Base-by-base conservation (phyloP, 2,113 vertebrate genomes). In the Coreoperca whiteheadi region DNA sequence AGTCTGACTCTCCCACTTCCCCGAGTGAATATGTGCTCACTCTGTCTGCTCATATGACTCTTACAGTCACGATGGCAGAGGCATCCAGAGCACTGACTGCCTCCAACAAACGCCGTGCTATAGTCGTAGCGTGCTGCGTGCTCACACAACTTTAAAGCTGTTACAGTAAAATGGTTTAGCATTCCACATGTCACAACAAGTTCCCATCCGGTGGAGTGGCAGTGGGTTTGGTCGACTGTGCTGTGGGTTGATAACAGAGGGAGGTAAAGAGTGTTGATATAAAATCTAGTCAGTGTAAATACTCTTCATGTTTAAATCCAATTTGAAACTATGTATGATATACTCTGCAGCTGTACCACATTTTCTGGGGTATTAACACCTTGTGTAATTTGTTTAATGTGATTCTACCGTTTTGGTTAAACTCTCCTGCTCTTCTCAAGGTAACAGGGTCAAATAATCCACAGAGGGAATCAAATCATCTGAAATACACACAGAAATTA, bases 111-210 rank as follows among this genome's bases (percentile, higher is more conserved):
- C 65, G n/a, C 41, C 4, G 20, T 0, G 28, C 50, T 74, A 28
- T 53, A 57, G 72, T 64, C 15, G n/a, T 46, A 51, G 74, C 43
- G 0, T 1, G 50, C 82, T 73, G 79, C 68, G 85, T 75, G 78
- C 71, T 63, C 54, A 60, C 56, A 21, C 70, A 69, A 84, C 67
- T 74, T n/a, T 84, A 76, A 88, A 87, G 69, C 83, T 18, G 90
- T 91, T 86, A 79, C 87, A 79, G 82, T 83, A 77, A 93, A 93
- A 77, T 20, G 74, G 85, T 84, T 86, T 87, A 88, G 25, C 65
- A 60, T 74, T 79, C 86, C 81, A 87, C 73, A 50, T 64, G 82
- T 87, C 89, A 89, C 85, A 81, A 87, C 85, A 85, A 48, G 77
- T 79, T 85, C 57, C 59, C 70, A 71, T 69, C 57, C 2, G 1